phyloP scores from a whole-genome alignment of 2,113 vertebrate genomes.

The Pseudolaguvia tuberculata region DNA sequence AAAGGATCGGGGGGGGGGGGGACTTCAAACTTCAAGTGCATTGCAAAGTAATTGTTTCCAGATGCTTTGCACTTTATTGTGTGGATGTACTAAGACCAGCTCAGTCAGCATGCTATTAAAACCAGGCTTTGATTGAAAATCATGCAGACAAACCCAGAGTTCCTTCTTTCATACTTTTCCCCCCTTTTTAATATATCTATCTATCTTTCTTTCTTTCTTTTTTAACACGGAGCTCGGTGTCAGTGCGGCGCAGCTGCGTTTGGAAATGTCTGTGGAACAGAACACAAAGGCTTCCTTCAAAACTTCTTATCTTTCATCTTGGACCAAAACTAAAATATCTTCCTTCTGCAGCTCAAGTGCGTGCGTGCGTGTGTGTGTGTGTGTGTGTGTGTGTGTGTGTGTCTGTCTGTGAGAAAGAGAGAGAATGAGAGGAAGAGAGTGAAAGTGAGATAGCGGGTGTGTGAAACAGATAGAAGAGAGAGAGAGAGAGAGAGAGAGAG shows the following conservation, averaged over 20 bases:
- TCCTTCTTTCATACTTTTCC: background rate
- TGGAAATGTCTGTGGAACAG: constrained; percentile 31
- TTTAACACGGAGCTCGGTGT: constrained; percentile 12
- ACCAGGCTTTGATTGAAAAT: constrained; percentile 40
- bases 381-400: background rate
- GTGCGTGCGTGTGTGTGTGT: background rate
- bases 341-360: constrained; percentile 34
- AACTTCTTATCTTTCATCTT: constrained; percentile 43
- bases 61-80: constrained; percentile 37
- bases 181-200: background rate
- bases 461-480: background rate
- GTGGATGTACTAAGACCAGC: constrained; percentile 35
- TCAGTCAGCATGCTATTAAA: constrained; percentile 35
- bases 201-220: background rate
- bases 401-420: too few species aligned
- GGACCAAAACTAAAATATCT: constrained; percentile 44
- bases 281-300: constrained; percentile 42
- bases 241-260: constrained; percentile 22
- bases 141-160: constrained; percentile 20
- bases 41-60: constrained; percentile 41
- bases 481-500: background rate
- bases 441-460: background rate
- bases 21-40: constrained; percentile 37
- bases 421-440: background rate
- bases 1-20: constrained; percentile 26